phyloP scores from a whole-genome alignment of 2,113 vertebrate species.

The Pygathrix nemaeus region DNA sequence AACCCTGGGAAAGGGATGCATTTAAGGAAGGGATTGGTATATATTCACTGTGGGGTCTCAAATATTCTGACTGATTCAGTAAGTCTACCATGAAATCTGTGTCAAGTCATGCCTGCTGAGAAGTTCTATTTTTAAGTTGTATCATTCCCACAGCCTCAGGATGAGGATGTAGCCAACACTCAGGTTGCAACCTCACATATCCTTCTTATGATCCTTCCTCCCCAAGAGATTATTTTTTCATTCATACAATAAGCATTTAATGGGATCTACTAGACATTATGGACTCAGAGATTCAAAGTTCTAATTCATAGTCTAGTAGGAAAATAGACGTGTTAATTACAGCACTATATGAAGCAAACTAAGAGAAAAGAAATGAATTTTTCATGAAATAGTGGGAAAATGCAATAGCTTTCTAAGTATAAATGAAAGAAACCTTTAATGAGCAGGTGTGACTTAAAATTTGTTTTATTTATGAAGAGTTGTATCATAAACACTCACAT shows the following conservation, averaged over 20 bases:
- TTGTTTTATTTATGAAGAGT: not conserved
- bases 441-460: not conserved
- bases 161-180: not conserved
- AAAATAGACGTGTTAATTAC: not conserved
- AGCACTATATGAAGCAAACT: not conserved
- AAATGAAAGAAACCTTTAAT: not conserved
- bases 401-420: not conserved
- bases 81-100: not conserved
- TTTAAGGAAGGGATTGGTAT: not conserved
- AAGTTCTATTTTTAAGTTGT: not conserved
- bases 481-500: not conserved
- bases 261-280: not conserved
- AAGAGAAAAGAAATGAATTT: not conserved
- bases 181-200: not conserved
- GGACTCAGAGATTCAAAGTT: not conserved
- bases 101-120: not conserved
- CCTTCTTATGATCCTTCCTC: not conserved
- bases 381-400: not conserved
- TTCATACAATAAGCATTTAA: not conserved
- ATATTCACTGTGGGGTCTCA: not conserved
- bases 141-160: not conserved
- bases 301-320: not conserved
- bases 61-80: not conserved
- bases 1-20: not conserved
- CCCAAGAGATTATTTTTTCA: not conserved